Evolutionary conservation across 2,888 invertebrate species (phyloP).

Genomic region (Brenthis hecate): DNA sequence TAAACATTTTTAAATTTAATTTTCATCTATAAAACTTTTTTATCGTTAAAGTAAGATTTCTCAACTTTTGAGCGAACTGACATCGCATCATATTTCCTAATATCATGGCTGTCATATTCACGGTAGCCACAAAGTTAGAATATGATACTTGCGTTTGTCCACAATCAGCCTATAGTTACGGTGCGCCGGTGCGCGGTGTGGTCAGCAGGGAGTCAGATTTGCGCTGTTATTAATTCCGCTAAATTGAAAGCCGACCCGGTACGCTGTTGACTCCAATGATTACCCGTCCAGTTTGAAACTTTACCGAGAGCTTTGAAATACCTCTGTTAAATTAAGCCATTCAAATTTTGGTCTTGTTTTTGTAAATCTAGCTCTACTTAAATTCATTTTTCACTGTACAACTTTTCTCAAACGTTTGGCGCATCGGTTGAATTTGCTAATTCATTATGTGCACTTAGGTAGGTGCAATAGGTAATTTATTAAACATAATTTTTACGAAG

Average conservation of each 20-base stretch:
- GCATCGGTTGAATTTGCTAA: neutral
- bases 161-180: constrained; percentile 38
- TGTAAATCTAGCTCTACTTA: constrained; percentile 11
- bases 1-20: no score
- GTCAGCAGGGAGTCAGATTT: constrained; percentile 49
- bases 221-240: constrained; percentile 67
- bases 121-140: constrained; percentile 40
- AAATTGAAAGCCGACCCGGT: constrained; percentile 65
- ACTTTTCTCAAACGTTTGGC: neutral
- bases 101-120: constrained; percentile 17
- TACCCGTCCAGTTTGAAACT: constrained; percentile 44
- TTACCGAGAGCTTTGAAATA: constrained; percentile 42
- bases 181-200: constrained; percentile 35
- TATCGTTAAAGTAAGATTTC: neutral
- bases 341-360: constrained; percentile 33
- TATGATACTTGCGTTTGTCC: constrained; percentile 39
- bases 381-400: constrained; percentile 7
- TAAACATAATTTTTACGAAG: no score
- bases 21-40: no score
- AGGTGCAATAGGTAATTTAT: no score
- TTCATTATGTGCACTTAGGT: no score
- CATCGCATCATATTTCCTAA: neutral
- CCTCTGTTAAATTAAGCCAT: constrained; percentile 38
- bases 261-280: constrained; percentile 45
- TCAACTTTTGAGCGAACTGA: neutral